Base-by-base conservation (phyloP, 1,140 invertebrate species). In the Proctacanthus coquilletti region DNA sequence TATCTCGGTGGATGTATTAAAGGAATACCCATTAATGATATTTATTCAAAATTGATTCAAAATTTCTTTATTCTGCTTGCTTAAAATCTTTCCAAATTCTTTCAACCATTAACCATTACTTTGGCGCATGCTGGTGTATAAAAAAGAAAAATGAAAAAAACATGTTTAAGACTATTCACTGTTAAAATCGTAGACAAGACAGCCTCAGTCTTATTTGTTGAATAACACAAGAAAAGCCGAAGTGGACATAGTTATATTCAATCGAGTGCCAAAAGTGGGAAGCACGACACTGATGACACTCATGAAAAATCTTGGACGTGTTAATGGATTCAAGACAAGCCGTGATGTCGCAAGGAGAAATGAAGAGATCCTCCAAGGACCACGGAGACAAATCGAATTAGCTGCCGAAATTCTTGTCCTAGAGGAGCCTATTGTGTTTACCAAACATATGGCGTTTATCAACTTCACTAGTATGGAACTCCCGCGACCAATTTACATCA, bases 261-360 rank as follows among this genome's bases (percentile, higher is more conserved):
- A 91, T 62, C 66, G 86, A 5, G 84, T 89, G 5, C 85, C 86
- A 2, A 91, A 91, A 63, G 82, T 85, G 15, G 83, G 82, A 18
- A 83, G 79, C 33, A 84, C 88, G 54, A 87, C 84, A 0, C 77
- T 89, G 42, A 86, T 91, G 82, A 80, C 87, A 51, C 65, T 91
- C 1, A 60, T 91, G 21, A 60, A 76, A 34, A 62, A 76, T 42
- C 56, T 91, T 15, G 74, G 83, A 3, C 68, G 78, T 41, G 71
- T 68, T 44, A 88, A 89, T 62, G 66, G 73, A 39, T 88, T 85
- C 50, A 72, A 70, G 42, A 85, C 87, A 54, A 75, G 84, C 43
- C 74, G 84, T 30, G 84, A 89, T 54, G 65, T 74, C 27, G 81
- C 84, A 5, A 83, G 87, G 53, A 72, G 79, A 41, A 80, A 87